Conservation (phyloP, 2,797 vertebrate genomes). For the Naso thynnoides region DNA sequence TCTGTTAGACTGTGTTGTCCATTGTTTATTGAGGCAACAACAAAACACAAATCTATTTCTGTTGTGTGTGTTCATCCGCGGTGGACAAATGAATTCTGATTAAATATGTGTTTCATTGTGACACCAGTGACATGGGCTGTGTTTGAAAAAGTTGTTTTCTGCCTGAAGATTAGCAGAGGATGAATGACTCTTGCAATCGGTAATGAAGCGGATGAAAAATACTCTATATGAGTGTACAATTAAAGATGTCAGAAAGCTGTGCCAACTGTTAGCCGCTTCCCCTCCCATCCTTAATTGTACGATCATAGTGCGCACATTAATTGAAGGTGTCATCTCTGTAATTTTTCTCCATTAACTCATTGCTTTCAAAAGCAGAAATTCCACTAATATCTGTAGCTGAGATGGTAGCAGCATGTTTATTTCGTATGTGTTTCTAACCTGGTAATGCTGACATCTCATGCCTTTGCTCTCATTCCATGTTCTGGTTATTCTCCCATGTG, state of each 20-base stretch:
- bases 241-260: constrained; percentile 38
- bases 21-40: not conserved
- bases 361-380: constrained; percentile 3
- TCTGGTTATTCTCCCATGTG: constrained; percentile 7
- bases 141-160: constrained; percentile 30
- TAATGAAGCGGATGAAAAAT: constrained; percentile 47
- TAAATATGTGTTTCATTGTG: constrained; percentile 21
- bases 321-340: constrained; percentile 42
- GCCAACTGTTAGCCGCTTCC: constrained; percentile 13
- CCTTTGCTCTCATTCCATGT: constrained; percentile 12
- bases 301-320: constrained; percentile 32
- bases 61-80: constrained; percentile 1
- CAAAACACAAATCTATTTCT: not conserved
- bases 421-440: not conserved
- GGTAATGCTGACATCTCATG: constrained; percentile 12
- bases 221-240: constrained; percentile 32
- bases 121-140: not conserved
- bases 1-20: not conserved
- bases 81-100: constrained; percentile 26
- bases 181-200: constrained; percentile 24
- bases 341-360: constrained; percentile 27
- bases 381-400: not conserved
- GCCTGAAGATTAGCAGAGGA: constrained; percentile 33
- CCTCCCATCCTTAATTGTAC: constrained; percentile 29
- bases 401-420: not conserved